Percentiles rank a stretch among this genome's conserved stretches.
These are phyloP conservation scores for Gerris lacustris DNA, from an alignment of 2,888 invertebrate genomes.

Conservation along the genomic window DNA sequence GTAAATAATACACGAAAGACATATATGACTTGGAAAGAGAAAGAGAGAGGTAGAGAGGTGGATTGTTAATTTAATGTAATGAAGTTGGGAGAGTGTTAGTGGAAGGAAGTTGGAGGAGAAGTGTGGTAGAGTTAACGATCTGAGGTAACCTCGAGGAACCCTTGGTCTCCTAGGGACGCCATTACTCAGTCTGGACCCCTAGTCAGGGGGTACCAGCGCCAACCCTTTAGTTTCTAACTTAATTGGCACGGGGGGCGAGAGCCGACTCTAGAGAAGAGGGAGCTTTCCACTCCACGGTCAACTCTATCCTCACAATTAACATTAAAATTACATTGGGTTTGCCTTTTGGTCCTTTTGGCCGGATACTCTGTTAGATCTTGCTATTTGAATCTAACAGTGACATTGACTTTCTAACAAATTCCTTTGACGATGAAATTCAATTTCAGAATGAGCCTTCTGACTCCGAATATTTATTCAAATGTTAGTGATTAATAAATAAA, in stretches of 20 bases:
- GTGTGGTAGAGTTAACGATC: conserved; percentile 3
- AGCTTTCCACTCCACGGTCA: not conserved
- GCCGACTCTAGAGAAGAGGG: not conserved
- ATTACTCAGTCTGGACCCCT: not conserved
- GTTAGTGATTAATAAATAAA: no score
- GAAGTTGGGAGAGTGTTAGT: not conserved
- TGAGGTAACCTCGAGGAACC: not conserved
- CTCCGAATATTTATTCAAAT: no score
- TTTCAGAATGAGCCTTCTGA: no score
- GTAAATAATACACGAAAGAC: no score
- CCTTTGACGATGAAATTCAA: no score
- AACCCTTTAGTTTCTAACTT: conserved; percentile 5
- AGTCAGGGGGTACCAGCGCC: not conserved
- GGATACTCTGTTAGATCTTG: not conserved
- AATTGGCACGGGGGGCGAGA: not conserved
- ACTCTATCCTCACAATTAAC: conserved; percentile 5
- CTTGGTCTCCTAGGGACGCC: not conserved
- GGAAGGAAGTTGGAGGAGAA: not conserved
- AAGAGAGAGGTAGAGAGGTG: not conserved
- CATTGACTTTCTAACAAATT: no score
- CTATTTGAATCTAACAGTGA: not conserved
- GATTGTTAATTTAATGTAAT: conserved; percentile 5
- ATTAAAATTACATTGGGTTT: conserved; percentile 3
- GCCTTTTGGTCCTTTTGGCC: not conserved
- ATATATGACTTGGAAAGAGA: no score